Evolutionary conservation across 2,797 vertebrate genomes (phyloP).

Genomic region (Salmo trutta): DNA sequence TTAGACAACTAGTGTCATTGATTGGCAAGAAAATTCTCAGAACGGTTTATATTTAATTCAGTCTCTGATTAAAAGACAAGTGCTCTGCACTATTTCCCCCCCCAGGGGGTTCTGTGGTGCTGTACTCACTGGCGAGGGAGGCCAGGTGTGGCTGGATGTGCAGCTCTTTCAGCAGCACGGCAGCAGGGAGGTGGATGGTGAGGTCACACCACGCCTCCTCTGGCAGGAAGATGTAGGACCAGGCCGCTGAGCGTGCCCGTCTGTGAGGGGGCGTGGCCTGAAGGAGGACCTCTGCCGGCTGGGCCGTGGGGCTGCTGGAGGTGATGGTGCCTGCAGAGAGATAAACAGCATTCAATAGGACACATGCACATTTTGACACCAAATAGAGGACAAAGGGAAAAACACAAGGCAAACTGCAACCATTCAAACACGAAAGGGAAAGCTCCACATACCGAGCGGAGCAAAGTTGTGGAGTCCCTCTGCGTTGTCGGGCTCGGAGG

Average conservation of each 20-base stretch:
- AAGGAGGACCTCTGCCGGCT: constrained; percentile 96
- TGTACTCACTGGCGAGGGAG: constrained; percentile 92
- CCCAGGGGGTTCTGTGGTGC: background rate
- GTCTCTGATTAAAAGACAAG: background rate
- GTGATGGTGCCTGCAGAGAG: constrained; percentile 88
- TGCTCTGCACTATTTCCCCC: background rate
- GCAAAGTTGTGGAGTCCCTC: constrained; percentile 99
- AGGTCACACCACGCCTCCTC: constrained; percentile 99
- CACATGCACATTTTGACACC: background rate
- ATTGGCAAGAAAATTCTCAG: background rate
- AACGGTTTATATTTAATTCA: background rate
- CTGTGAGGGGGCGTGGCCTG: constrained; percentile 96
- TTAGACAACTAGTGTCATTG: background rate
- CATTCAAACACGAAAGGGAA: background rate
- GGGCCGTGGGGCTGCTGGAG: constrained; percentile 97
- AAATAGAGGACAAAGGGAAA: background rate
- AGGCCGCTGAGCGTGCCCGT: constrained; percentile 93
- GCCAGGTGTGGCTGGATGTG: constrained; percentile 99
- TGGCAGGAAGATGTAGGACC: constrained; percentile 97
- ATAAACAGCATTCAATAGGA: background rate
- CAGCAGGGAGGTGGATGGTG: constrained; percentile 97
- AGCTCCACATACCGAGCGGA: constrained; percentile 82
- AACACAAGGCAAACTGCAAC: background rate
- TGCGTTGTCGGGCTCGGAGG: constrained; percentile 96
- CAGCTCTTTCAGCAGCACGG: constrained; percentile 95